phyloP scores from a whole-genome alignment of 2,113 vertebrate species.

The Chroicocephalus ridibundus region DNA sequence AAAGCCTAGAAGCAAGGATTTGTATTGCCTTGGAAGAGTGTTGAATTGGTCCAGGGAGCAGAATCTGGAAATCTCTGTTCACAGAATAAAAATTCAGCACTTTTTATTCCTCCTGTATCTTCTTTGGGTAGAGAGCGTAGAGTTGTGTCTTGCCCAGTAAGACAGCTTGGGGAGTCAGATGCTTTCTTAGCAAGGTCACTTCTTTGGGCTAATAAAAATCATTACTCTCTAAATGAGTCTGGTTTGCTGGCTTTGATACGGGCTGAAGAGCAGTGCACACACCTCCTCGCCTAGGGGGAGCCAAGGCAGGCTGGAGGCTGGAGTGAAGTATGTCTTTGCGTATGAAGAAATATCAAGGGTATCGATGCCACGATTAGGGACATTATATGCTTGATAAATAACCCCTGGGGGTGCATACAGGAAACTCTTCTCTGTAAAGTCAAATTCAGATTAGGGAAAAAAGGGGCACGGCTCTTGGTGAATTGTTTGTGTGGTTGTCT shows the following conservation, averaged over 20 bases:
- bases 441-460: fast-evolving
- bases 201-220: neutral
- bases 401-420: neutral
- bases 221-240: neutral
- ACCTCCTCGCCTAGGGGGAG: neutral
- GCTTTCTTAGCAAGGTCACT: neutral
- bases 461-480: neutral
- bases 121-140: neutral
- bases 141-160: neutral
- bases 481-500: neutral
- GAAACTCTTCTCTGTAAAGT: neutral
- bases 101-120: neutral
- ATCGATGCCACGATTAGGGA: neutral
- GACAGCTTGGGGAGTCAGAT: neutral
- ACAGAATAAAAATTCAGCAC: neutral
- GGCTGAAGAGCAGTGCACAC: neutral
- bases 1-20: neutral
- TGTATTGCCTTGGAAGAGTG: too few species aligned
- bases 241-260: neutral
- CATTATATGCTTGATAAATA: neutral
- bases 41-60: neutral
- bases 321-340: fast-evolving
- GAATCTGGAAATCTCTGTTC: neutral
- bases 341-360: too few species aligned
- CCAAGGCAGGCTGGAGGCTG: neutral